Percentiles rank a stretch among this genome's conserved stretches.
These are phyloP conservation scores for Boloria selene DNA, from an alignment of 2,888 invertebrate species.

Conservation along the genomic window DNA sequence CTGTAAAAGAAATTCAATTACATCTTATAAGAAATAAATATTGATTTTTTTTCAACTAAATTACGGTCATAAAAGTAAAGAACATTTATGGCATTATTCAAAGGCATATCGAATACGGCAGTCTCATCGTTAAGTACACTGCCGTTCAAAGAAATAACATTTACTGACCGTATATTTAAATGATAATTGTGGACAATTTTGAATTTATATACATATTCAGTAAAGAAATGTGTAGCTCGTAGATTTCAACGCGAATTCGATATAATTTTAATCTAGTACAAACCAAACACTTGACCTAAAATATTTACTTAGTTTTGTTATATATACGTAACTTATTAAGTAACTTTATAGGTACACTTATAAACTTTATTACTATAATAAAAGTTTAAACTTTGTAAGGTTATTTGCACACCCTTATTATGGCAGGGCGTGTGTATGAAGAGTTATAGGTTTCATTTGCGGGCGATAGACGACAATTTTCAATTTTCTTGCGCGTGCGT, in stretches of 20 bases:
- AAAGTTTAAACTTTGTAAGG: constrained; percentile 5
- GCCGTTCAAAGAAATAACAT: constrained; percentile 51
- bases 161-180: constrained; percentile 6
- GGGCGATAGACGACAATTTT: constrained; percentile 83
- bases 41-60: constrained; percentile 71
- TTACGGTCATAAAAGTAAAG: constrained; percentile 78
- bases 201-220: constrained; percentile 8
- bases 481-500: constrained; percentile 83
- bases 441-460: constrained; percentile 83
- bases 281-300: no score
- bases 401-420: constrained; percentile 37
- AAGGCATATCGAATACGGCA: constrained; percentile 76
- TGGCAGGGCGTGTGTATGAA: constrained; percentile 66
- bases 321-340: no score
- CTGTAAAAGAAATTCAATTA: constrained; percentile 1
- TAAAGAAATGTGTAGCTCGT: neutral
- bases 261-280: no score
- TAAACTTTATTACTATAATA: no score
- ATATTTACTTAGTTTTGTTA: no score
- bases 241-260: neutral
- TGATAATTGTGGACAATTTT: constrained; percentile 13
- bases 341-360: no score
- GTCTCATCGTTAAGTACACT: constrained; percentile 64
- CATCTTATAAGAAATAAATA: constrained; percentile 76
- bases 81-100: constrained; percentile 78